Conservation (phyloP, 2,888 invertebrate species). For the Globia sparganii region DNA sequence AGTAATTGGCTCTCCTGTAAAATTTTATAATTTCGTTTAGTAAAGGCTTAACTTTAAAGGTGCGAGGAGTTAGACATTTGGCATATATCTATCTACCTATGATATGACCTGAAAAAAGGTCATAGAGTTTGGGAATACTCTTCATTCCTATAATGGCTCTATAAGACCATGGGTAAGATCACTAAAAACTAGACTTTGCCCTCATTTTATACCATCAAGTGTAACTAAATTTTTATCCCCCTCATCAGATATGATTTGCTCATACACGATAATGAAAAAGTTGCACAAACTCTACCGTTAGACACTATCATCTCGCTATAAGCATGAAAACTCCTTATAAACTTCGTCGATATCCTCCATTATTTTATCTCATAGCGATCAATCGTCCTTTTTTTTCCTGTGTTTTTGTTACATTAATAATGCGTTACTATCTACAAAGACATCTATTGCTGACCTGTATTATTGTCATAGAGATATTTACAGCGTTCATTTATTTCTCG, state of each 20-base stretch:
- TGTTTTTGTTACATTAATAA: slow-evolving; percentile 90
- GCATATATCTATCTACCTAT: neutral
- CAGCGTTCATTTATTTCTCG: slow-evolving; percentile 89
- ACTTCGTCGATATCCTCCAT: slow-evolving; percentile 78
- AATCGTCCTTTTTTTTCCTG: slow-evolving; percentile 84
- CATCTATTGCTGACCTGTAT: slow-evolving; percentile 91
- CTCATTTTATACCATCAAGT: slow-evolving; percentile 38
- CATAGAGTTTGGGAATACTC: neutral
- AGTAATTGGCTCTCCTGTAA: too few species aligned
- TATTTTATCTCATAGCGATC: slow-evolving; percentile 82
- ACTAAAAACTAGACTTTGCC: slow-evolving; percentile 13
- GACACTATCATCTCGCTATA: slow-evolving; percentile 56
- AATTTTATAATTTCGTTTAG: too few species aligned
- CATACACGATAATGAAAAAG: slow-evolving; percentile 59
- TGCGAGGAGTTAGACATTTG: too few species aligned
- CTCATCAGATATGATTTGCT: slow-evolving; percentile 62
- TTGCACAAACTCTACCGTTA: slow-evolving; percentile 52
- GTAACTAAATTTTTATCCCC: slow-evolving; percentile 51
- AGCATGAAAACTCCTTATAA: slow-evolving; percentile 71
- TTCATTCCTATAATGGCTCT: neutral
- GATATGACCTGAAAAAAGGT: slow-evolving; percentile 3
- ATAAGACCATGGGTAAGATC: neutral
- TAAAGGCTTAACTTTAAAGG: too few species aligned
- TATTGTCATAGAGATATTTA: slow-evolving; percentile 91
- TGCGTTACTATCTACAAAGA: slow-evolving; percentile 85